These are phyloP conservation scores for Campylorhamphus procurvoides DNA, from an alignment of 2,113 vertebrate genomes.

Conservation along the genomic window DNA sequence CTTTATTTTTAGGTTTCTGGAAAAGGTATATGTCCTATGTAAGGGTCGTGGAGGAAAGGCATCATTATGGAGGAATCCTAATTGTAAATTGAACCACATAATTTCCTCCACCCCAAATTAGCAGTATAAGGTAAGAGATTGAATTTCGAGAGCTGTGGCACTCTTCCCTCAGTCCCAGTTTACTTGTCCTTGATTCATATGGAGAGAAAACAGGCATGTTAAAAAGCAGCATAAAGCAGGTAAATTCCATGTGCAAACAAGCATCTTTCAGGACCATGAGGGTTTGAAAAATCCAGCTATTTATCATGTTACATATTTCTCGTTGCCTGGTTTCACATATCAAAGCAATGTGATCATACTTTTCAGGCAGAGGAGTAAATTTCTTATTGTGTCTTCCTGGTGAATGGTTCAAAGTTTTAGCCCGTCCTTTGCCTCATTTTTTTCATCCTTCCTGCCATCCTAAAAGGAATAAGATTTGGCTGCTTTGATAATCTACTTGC, in stretches of 20 bases:
- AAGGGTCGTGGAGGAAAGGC: not conserved
- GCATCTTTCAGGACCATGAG: not conserved
- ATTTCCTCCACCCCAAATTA: constrained; percentile 12
- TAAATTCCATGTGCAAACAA: not conserved
- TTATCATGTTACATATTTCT: not conserved
- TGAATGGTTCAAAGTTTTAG: not conserved
- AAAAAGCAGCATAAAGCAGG: not conserved
- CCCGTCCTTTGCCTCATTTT: not conserved
- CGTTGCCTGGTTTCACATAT: not conserved
- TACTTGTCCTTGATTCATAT: constrained; percentile 17
- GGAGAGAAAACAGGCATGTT: not conserved
- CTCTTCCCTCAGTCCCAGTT: not conserved
- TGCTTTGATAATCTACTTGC: not conserved
- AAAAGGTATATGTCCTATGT: not conserved
- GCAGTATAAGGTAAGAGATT: not conserved
- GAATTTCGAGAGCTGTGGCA: constrained; percentile 25
- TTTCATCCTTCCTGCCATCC: not conserved
- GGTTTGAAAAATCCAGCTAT: not conserved
- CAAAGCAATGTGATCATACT: not conserved
- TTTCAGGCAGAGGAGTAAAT: not conserved
- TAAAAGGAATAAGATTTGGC: not conserved
- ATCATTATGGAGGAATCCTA: constrained; percentile 37
- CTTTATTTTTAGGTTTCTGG: constrained; percentile 54
- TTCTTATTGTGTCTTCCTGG: not conserved
- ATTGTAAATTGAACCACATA: constrained; percentile 26